Evolutionary conservation across 1,140 invertebrate species (phyloP), one percentile per base, ranked within the genome.

Genomic region (Drosophila arawakana): DNA sequence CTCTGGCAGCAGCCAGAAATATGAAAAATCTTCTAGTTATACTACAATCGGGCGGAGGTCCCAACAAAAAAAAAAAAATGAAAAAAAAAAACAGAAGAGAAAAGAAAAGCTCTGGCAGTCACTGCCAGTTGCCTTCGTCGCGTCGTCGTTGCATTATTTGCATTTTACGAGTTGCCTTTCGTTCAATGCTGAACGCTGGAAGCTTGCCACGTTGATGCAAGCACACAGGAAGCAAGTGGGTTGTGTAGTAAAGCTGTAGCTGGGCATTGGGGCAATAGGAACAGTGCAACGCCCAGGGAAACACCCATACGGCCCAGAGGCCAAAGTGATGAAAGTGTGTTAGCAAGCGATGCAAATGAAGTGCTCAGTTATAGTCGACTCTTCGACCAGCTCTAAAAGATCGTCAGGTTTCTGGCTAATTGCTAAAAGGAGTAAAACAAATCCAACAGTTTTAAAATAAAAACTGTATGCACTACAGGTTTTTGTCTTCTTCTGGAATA

Each of bases 111-210:
- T 82, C 76, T 82, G 77, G 76, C 82, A 86, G 83, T 86, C 80
- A 89, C 59, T 74, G 84, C 69, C 83, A 88, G 83, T 86, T 86
- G 82, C 83, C 80, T 70, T 65, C 80, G 79, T 73, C 83, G 76
- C 73, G 50, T 66, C 76, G 76, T 76, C 69, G 75, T 55, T 89
- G 84, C 84, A 88, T 89, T 89, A 88, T 88, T 88, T 88, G 83
- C 83, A 88, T 88, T 86, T 88, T 88, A 88, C 83, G 83, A 89
- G 83, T 66, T 74, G 80, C 84, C 73, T 78, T 74, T 78, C 76
- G 76, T 30, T 73, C 2, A 5, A 30, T 2, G 25, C 6, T 30
- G 25, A 30, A 69, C 59, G 76, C 79, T 83, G 80, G 82, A 88
- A 76, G 76, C 67, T 73, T 85, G 82, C 79, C 82, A 88, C 76